phyloP scores from a whole-genome alignment of 1,140 invertebrate genomes.

The Thrips palmi region DNA sequence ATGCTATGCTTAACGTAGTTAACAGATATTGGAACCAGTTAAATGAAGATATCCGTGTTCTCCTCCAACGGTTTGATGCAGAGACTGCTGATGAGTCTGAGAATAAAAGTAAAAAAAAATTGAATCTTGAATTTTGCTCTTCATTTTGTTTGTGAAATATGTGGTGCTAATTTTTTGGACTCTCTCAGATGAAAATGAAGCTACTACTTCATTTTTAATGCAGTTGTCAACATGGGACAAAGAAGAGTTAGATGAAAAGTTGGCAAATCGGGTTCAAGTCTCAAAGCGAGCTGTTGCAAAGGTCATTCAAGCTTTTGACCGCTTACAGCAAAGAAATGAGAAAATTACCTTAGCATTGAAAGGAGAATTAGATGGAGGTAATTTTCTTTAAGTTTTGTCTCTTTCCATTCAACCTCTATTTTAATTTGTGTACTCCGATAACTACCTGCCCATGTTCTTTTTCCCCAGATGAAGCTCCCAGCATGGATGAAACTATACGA shows the following conservation, averaged over 20 bases:
- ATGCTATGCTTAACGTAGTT: slow-evolving; percentile 92
- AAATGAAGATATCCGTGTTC: slow-evolving; percentile 88
- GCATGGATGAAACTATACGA: slow-evolving; percentile 61
- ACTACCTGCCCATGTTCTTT: neutral
- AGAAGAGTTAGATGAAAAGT: slow-evolving; percentile 87
- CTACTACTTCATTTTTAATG: slow-evolving; percentile 88
- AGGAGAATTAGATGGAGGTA: slow-evolving; percentile 52
- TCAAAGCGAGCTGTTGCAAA: slow-evolving; percentile 88
- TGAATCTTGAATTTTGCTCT: neutral
- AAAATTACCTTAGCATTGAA: slow-evolving; percentile 77
- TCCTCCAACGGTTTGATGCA: slow-evolving; percentile 90
- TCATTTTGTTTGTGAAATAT: neutral
- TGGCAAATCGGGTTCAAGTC: slow-evolving; percentile 84
- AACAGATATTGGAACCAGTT: slow-evolving; percentile 97
- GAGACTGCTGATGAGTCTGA: slow-evolving; percentile 93
- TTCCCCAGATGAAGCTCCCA: slow-evolving; percentile 38
- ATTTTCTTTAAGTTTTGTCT: slow-evolving; percentile 12
- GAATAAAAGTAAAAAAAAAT: slow-evolving; percentile 57
- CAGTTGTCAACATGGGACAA: slow-evolving; percentile 97
- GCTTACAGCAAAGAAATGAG: slow-evolving; percentile 81
- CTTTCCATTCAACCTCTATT: neutral
- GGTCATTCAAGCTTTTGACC: slow-evolving; percentile 89
- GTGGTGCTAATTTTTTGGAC: slow-evolving; percentile 13
- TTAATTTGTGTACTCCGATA: neutral
- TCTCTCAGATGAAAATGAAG: slow-evolving; percentile 79